Evolutionary conservation across 1,140 invertebrate species (phyloP).

Genomic region (Copidosoma floridanum): DNA sequence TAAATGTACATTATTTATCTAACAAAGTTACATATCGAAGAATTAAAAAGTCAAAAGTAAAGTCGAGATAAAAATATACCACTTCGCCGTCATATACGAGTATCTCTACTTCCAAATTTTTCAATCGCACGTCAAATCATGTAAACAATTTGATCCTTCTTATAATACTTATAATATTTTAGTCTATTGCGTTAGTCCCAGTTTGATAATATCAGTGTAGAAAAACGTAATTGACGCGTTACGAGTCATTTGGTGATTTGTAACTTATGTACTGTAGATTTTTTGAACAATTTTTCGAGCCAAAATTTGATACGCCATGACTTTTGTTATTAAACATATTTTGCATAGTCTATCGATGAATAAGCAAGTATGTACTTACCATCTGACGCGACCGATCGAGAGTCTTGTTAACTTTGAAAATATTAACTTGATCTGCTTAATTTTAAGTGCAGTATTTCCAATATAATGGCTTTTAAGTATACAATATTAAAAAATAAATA

Average conservation of each 20-base stretch:
- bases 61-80: neutral
- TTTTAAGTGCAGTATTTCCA: too few species aligned
- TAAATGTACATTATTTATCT: constrained; percentile 5
- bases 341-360: too few species aligned
- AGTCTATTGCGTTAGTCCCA: neutral
- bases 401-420: too few species aligned
- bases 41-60: neutral
- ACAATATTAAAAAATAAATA: neutral
- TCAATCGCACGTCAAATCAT: too few species aligned
- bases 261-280: constrained; percentile 3
- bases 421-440: neutral
- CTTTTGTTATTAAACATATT: too few species aligned
- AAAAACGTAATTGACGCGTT: too few species aligned
- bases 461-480: too few species aligned
- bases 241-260: neutral
- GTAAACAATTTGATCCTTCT: too few species aligned
- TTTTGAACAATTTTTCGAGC: neutral
- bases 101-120: constrained; percentile 1
- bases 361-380: too few species aligned
- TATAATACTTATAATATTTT: neutral
- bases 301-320: neutral
- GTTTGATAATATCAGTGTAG: too few species aligned
- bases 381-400: too few species aligned
- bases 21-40: constrained; percentile 14
- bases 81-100: neutral